A percentile compares a stretch with the other conserved stretches of the same genome.
phyloP scores from a whole-genome alignment of 1,140 invertebrate species.

The Cyclina sinensis region DNA sequence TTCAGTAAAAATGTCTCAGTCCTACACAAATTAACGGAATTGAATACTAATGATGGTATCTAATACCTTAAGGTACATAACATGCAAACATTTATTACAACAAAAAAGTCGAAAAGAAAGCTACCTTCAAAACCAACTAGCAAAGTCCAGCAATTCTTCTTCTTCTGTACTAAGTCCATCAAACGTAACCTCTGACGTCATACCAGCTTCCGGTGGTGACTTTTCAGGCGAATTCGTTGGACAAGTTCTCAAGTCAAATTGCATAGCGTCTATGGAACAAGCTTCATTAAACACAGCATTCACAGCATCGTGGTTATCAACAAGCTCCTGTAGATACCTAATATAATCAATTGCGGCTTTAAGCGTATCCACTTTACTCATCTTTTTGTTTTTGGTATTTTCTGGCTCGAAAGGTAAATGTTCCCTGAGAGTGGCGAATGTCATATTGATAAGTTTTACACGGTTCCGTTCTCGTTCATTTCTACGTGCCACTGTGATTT shows the following conservation, averaged over 20 bases:
- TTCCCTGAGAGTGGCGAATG: constrained; percentile 82
- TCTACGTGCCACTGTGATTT: constrained; percentile 94
- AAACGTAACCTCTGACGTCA: constrained; percentile 92
- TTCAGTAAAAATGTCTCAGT: no score
- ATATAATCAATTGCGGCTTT: constrained; percentile 98
- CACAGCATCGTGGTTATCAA: constrained; percentile 88
- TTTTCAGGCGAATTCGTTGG: constrained; percentile 27
- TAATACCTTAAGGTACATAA: no score
- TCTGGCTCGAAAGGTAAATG: constrained; percentile 80
- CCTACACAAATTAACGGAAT: no score
- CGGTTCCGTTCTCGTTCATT: constrained; percentile 97
- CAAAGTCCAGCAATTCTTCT: constrained; percentile 95
- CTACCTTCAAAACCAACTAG: constrained; percentile 90
- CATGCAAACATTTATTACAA: no score
- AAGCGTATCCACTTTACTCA: constrained; percentile 96
- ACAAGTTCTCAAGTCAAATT: constrained; percentile 53
- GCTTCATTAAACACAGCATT: constrained; percentile 56
- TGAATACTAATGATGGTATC: no score
- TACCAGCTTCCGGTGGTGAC: constrained; percentile 81
- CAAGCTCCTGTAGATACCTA: constrained; percentile 92
- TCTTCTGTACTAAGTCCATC: constrained; percentile 94
- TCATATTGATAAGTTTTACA: constrained; percentile 96
- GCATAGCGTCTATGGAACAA: constrained; percentile 51
- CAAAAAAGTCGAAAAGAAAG: no score
- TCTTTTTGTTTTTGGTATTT: constrained; percentile 84